Conservation (phyloP, 1,140 invertebrate species). For the Zaprionus kolodkinae region DNA sequence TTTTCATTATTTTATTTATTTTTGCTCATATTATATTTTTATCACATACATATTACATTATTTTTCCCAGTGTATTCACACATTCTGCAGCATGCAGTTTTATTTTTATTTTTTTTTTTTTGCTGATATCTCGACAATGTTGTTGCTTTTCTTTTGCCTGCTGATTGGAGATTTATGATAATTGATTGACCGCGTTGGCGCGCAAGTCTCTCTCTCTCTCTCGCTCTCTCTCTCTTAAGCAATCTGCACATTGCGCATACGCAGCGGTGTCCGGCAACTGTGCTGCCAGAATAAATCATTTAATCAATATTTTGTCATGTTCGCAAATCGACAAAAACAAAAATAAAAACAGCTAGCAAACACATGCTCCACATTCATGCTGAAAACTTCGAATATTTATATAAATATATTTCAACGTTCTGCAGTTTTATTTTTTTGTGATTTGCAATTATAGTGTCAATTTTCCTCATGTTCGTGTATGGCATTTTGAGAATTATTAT, state of each 20-base stretch:
- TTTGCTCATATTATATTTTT: too few relatives aligned
- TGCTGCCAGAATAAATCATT: conserved; percentile 68
- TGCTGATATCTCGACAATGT: conserved; percentile 21
- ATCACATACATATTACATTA: too few relatives aligned
- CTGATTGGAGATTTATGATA: conserved; percentile 65
- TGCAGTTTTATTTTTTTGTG: conserved; percentile 1
- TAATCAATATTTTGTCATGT: conserved; percentile 81
- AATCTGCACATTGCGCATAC: conserved; percentile 61
- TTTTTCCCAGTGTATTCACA: conserved; percentile 2
- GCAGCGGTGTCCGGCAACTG: conserved; percentile 57
- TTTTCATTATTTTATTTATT: neutral
- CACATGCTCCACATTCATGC: conserved; percentile 72
- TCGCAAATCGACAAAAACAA: conserved; percentile 39
- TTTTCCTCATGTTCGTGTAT: conserved; percentile 38
- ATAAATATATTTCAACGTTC: conserved; percentile 37
- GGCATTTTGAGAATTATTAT: conserved; percentile 71
- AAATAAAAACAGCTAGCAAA: conserved; percentile 48
- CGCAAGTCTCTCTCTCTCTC: conserved; percentile 11
- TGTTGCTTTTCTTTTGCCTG: conserved; percentile 17
- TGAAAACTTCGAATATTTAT: conserved; percentile 8
- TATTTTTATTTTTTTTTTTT: neutral
- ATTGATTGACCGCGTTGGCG: conserved; percentile 65
- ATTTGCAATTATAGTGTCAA: conserved; percentile 74
- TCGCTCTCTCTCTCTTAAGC: conserved; percentile 16
- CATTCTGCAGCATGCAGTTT: neutral